A percentile compares a stretch with the other conserved stretches of the same genome.
These are phyloP conservation scores for Scatophagus argus DNA, from an alignment of 2,113 vertebrate genomes.

Conservation along the genomic window DNA sequence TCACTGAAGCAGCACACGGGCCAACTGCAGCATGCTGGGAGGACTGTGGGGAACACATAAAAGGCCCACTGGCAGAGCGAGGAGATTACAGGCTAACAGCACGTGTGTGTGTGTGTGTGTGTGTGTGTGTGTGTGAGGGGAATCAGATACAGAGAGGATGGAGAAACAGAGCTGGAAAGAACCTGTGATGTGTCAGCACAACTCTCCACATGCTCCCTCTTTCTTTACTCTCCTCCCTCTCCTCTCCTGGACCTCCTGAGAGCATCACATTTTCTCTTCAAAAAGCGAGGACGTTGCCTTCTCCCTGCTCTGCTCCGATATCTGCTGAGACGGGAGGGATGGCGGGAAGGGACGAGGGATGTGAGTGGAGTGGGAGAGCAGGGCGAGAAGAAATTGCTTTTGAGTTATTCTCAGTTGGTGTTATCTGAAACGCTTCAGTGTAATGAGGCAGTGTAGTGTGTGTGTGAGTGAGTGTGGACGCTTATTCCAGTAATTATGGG, in stretches of 20 bases:
- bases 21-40: slow-evolving; percentile 45
- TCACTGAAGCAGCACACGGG: slow-evolving; percentile 25
- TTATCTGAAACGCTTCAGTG: slow-evolving; percentile 61
- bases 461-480: slow-evolving; percentile 10
- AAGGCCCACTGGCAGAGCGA: slow-evolving; percentile 44
- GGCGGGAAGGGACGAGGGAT: slow-evolving; percentile 39
- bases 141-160: slow-evolving; percentile 41
- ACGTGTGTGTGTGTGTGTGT: slow-evolving; percentile 31
- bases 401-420: slow-evolving; percentile 55
- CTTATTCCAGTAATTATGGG: too few species aligned
- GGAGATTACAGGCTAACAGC: slow-evolving; percentile 52
- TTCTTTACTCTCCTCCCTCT: neutral
- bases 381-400: slow-evolving; percentile 40
- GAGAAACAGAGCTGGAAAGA: slow-evolving; percentile 18
- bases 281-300: slow-evolving; percentile 29
- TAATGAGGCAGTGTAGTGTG: slow-evolving; percentile 24
- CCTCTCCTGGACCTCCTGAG: slow-evolving; percentile 46
- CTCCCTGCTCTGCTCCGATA: slow-evolving; percentile 37
- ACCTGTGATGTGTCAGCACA: slow-evolving; percentile 41
- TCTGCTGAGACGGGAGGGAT: slow-evolving; percentile 60
- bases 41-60: slow-evolving; percentile 57
- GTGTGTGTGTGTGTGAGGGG: slow-evolving; percentile 15
- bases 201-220: slow-evolving; percentile 32
- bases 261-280: slow-evolving; percentile 48
- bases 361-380: neutral